Evolutionary conservation across 2,113 vertebrate genomes (phyloP), one percentile per base, ranked within the genome.

Genomic region (Beaufortia kweichowensis): DNA sequence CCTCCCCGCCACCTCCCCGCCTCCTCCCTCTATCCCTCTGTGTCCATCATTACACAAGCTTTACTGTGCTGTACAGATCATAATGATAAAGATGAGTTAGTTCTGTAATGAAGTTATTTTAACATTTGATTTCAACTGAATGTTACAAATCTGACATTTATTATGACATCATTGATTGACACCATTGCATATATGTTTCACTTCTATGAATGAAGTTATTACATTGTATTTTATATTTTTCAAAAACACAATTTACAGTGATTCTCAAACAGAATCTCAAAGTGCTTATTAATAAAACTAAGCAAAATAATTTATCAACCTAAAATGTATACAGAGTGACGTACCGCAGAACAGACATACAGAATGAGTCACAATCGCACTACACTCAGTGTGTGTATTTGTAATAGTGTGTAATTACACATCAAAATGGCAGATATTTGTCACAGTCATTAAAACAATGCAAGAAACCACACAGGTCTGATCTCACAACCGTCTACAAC

Each of bases 161-260:
- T 35, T 39, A 35, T 70, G 12, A 24, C 48, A 69, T 17, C 33
- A 35, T 48, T 29, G 4, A 26, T 11, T 50, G 19, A 67, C 26
- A 66, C 8, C 63, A 28, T 68, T 35, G 29, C 50, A 69, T 35
- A 69, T 23, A 35, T 24, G 14, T 35, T 24, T 69, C 48, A 69
- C 28, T 55, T 31, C 48, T 33, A 1, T 31, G 19, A 53, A 14
- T 24, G 31, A 55, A 31, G 12, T 17, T 17, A 24, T 33, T 61
- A 19, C 28, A 61, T 61, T 31, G 50, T 6, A 57, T 35, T 17
- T 46, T 46, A 15, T 46, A 46, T n/a, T n/a, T n/a, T n/a, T n/a
- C 10, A 11, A 10, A 70, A 69, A 56, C 10, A 55, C 5, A 69
- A 41, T 26, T 56, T 33, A 56, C 68, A 71, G 53, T 57, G 53